Evolutionary conservation across 2,113 vertebrate species (phyloP).

Genomic region (Atractosteus spatula): DNA sequence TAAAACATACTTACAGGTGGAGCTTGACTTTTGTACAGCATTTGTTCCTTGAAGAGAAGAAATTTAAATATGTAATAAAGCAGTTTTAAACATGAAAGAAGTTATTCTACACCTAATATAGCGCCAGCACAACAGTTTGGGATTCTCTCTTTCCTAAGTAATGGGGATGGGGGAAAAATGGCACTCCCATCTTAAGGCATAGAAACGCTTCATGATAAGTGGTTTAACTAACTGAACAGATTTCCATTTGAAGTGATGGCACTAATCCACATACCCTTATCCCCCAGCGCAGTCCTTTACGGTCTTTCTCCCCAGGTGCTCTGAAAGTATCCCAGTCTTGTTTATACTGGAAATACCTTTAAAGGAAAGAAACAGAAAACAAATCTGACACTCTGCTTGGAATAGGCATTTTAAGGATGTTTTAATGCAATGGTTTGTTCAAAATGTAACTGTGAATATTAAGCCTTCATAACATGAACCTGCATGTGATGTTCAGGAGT

Average conservation of each 20-base stretch:
- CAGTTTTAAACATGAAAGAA: not conserved
- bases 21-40: constrained; percentile 53
- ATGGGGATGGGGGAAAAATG: too few relatives aligned
- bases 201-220: too few relatives aligned
- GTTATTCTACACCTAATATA: too few relatives aligned
- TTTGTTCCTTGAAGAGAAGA: constrained; percentile 52
- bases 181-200: too few relatives aligned
- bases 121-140: too few relatives aligned
- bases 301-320: constrained; percentile 62
- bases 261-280: constrained; percentile 53
- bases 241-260: not conserved
- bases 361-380: not conserved
- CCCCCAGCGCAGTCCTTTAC: constrained; percentile 55
- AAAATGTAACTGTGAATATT: too few relatives aligned
- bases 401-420: too few relatives aligned
- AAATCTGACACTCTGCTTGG: too few relatives aligned
- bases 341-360: constrained; percentile 73
- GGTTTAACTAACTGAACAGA: not conserved
- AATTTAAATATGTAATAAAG: not conserved
- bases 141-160: too few relatives aligned
- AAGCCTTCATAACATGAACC: too few relatives aligned
- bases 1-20: constrained; percentile 51
- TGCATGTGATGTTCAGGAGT: too few relatives aligned
- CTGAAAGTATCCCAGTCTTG: constrained; percentile 66
- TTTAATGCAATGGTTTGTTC: too few relatives aligned